Evolutionary conservation across 2,797 vertebrate genomes (phyloP).

Genomic region (Enteromius anoplus): DNA sequence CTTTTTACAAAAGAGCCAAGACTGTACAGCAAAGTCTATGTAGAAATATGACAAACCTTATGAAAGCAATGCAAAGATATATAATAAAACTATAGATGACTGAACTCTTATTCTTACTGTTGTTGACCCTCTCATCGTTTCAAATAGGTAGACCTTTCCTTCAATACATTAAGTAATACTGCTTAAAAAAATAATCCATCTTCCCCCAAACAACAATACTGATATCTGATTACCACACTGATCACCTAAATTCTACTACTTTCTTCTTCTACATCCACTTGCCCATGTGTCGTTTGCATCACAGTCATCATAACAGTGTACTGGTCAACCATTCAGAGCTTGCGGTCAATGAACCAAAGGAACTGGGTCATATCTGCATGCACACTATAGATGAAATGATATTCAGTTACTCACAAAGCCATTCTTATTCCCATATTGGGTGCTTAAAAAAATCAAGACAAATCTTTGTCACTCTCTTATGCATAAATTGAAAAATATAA

Average conservation of each 20-base stretch:
- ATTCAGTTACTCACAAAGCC: background rate
- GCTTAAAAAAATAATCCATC: background rate
- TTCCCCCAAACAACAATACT: slow-evolving; percentile 10
- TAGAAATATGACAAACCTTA: background rate
- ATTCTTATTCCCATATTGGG: background rate
- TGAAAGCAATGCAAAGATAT: background rate
- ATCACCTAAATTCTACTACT: background rate
- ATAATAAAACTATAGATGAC: background rate
- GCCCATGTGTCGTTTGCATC: background rate
- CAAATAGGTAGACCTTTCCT: background rate
- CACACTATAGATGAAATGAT: background rate
- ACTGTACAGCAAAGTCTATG: slow-evolving; percentile 5
- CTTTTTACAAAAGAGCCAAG: background rate
- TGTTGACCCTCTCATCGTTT: background rate
- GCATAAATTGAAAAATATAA: background rate
- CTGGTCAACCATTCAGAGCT: background rate
- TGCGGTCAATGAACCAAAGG: background rate
- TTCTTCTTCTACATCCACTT: slow-evolving; percentile 3
- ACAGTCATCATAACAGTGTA: background rate
- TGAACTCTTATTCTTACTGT: background rate
- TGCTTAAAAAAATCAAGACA: background rate
- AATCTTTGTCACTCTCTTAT: background rate
- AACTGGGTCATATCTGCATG: slow-evolving; percentile 1
- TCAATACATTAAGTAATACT: slow-evolving; percentile 9
- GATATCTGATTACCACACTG: background rate